Evolutionary conservation across 2,113 vertebrate species (phyloP).

Genomic region (Saguinus imperator): DNA sequence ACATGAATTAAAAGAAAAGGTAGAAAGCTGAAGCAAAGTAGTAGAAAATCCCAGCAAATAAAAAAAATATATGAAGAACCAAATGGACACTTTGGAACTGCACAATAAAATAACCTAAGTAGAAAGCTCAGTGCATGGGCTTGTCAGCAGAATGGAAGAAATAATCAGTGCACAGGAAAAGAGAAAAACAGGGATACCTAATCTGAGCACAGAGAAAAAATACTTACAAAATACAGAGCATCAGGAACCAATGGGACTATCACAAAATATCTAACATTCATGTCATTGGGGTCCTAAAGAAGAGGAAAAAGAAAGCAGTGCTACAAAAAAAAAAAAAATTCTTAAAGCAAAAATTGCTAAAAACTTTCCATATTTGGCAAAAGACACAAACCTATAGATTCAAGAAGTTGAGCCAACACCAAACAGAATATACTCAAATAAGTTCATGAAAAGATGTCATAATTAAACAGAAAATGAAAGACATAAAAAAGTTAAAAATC

Average conservation of each 20-base stretch:
- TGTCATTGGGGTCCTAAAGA: neutral
- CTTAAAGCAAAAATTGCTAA: neutral
- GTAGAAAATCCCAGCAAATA: neutral
- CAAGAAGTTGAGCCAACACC: neutral
- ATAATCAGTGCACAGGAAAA: neutral
- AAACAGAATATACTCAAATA: neutral
- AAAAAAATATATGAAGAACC: neutral
- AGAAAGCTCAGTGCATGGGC: neutral
- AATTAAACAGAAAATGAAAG: constrained; percentile 38
- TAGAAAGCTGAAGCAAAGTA: neutral
- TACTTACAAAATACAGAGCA: neutral
- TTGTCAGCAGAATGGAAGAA: neutral
- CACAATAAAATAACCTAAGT: neutral
- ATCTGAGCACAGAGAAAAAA: neutral
- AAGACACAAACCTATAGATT: neutral
- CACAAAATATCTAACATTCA: neutral
- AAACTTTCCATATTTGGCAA: neutral
- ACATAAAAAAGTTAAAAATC: neutral
- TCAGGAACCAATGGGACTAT: neutral
- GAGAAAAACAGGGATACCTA: neutral
- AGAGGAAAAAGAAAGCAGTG: neutral
- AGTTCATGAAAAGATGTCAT: neutral
- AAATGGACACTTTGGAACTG: neutral
- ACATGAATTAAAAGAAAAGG: neutral
- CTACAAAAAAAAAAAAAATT: neutral